These are phyloP conservation scores for Cephus cinctus DNA, from an alignment of 1,140 invertebrate species.

Conservation along the genomic window DNA sequence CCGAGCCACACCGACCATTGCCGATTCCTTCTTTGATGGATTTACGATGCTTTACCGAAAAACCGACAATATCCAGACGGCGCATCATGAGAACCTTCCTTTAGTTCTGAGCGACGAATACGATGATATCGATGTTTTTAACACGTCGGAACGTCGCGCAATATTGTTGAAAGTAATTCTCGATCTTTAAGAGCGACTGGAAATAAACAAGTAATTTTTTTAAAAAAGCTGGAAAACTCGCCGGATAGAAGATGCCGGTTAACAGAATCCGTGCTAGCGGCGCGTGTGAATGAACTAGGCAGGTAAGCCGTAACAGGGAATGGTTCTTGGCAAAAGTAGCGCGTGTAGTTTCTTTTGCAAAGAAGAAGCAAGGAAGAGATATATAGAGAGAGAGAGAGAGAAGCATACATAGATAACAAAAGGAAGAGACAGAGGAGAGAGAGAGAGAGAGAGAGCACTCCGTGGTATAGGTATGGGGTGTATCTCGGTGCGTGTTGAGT, in stretches of 20 bases:
- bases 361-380: background rate
- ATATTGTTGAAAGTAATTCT: too few species aligned
- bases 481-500: constrained; percentile 20
- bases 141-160: too few species aligned
- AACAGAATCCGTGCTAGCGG: background rate
- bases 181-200: too few species aligned
- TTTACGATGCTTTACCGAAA: too few species aligned
- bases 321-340: constrained; percentile 21
- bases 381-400: background rate
- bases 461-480: background rate
- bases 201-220: too few species aligned
- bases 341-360: constrained; percentile 13
- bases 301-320: background rate
- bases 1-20: too few species aligned
- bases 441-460: background rate
- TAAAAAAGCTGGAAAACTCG: too few species aligned
- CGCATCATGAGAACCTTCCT: constrained; percentile 3
- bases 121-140: too few species aligned
- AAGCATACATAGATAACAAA: background rate
- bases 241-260: background rate
- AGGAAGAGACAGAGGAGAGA: background rate
- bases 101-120: too few species aligned
- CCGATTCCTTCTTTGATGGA: constrained; percentile 35
- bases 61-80: constrained; percentile 15
- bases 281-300: background rate